These are phyloP conservation scores for Propithecus deckenii DNA, from an alignment of 2,797 vertebrate genomes.

Conservation along the genomic window DNA sequence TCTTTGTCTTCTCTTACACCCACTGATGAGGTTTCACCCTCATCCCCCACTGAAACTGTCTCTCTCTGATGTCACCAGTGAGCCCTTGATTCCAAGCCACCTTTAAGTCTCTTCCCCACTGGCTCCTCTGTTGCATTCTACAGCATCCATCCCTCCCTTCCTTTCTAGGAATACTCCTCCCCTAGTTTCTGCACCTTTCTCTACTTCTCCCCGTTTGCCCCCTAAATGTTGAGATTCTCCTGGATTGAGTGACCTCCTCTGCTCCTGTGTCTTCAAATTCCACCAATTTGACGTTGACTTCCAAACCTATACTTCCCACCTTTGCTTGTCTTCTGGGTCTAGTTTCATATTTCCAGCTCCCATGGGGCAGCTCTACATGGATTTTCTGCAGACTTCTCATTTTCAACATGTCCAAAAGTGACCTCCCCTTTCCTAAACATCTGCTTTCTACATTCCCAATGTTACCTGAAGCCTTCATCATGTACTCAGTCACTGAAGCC, in stretches of 20 bases:
- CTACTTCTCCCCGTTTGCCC: neutral
- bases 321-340: neutral
- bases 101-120: neutral
- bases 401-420: neutral
- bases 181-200: neutral
- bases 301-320: neutral
- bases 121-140: neutral
- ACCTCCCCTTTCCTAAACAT: neutral
- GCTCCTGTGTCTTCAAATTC: neutral
- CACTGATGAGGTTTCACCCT: neutral
- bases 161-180: neutral
- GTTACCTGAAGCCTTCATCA: neutral
- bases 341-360: neutral
- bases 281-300: neutral
- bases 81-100: neutral
- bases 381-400: neutral
- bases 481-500: neutral
- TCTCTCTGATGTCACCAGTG: neutral
- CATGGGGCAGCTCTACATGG: neutral
- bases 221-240: neutral
- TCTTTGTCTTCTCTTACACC: neutral
- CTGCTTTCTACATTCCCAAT: neutral
- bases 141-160: neutral
- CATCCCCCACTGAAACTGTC: neutral
- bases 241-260: neutral